These are phyloP conservation scores for Agrypnus murinus DNA, from an alignment of 2,888 invertebrate genomes.

Conservation along the genomic window DNA sequence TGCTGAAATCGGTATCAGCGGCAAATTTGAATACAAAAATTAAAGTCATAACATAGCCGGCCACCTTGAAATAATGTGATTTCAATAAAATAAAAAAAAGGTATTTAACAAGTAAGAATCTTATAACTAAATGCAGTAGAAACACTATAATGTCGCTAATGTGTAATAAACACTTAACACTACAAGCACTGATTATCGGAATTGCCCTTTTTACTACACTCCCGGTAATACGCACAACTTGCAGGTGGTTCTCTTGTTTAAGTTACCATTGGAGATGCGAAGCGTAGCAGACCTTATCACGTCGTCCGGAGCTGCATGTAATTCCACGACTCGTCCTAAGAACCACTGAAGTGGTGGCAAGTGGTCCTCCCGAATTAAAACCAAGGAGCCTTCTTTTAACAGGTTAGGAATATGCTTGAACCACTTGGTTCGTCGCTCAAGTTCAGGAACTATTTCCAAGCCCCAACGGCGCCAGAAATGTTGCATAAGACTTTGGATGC, in stretches of 20 bases:
- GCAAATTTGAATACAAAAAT: too few species aligned
- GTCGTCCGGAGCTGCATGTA: conserved; percentile 32
- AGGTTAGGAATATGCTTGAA: neutral
- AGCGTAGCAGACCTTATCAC: conserved; percentile 23
- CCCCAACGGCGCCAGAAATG: conserved; percentile 48
- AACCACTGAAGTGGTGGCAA: conserved; percentile 39
- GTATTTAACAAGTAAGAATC: too few species aligned
- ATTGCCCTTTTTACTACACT: too few species aligned
- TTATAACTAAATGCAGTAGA: too few species aligned
- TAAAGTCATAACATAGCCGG: too few species aligned
- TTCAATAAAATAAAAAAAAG: too few species aligned
- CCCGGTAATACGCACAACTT: too few species aligned
- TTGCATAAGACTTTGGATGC: conserved; percentile 33
- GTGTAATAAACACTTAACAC: too few species aligned
- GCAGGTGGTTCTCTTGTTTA: conserved; percentile 6
- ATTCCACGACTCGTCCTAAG: conserved; percentile 33
- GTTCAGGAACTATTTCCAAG: conserved; percentile 42
- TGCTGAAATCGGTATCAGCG: too few species aligned
- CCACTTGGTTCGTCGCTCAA: conserved; percentile 48
- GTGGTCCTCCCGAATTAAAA: conserved; percentile 46
- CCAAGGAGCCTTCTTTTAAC: conserved; percentile 40
- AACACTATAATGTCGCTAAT: too few species aligned
- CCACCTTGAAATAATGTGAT: too few species aligned
- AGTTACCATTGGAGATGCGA: conserved; percentile 2
- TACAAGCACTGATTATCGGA: too few species aligned